Conservation (phyloP, 92 coral and sea anemone genomes). For the Palythoa caribaeorum region DNA sequence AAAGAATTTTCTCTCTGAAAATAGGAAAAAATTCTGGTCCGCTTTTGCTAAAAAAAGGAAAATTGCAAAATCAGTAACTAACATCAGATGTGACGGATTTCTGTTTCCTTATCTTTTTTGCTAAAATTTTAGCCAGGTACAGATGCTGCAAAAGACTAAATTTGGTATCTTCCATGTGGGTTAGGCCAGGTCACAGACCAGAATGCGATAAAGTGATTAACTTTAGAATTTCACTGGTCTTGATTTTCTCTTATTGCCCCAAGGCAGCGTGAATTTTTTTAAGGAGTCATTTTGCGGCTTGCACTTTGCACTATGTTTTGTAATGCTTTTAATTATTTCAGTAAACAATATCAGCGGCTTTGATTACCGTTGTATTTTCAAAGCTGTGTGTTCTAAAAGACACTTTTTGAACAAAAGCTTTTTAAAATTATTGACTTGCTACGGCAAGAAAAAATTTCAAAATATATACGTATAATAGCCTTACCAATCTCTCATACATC, state of each 20-base stretch:
- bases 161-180: constrained; percentile 13
- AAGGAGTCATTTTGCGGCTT: not conserved
- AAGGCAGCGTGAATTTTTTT: not conserved
- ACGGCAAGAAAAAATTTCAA: not conserved
- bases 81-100: constrained; percentile 11
- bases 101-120: constrained; percentile 8
- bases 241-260: not conserved
- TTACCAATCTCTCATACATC: not conserved
- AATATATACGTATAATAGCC: not conserved
- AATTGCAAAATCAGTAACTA: constrained; percentile 2
- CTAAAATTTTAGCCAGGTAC: constrained; percentile 12
- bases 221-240: not conserved
- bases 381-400: too few species aligned
- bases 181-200: constrained; percentile 22
- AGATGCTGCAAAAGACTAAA: constrained; percentile 6
- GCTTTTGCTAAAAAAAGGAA: not conserved
- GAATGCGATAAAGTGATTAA: constrained; percentile 34
- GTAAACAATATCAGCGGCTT: not conserved
- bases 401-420: too few species aligned
- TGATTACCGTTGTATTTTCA: too few species aligned
- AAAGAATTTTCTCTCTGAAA: not conserved
- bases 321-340: not conserved
- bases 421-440: not conserved
- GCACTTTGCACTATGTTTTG: constrained; percentile 16
- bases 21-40: not conserved